These are phyloP conservation scores for Dendroctonus valens DNA, from an alignment of 1,140 invertebrate species.

Conservation along the genomic window DNA sequence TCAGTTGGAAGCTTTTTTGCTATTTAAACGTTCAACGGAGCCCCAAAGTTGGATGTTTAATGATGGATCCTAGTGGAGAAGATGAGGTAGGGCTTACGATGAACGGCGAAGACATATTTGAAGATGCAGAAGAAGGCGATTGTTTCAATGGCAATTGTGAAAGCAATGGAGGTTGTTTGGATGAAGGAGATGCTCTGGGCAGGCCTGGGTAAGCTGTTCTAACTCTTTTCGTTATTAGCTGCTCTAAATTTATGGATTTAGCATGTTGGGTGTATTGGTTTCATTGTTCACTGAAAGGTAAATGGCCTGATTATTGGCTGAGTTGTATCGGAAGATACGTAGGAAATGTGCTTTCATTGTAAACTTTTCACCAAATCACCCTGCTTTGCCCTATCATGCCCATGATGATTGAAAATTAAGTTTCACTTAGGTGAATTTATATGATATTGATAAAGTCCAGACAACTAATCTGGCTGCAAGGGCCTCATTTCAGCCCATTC, in stretches of 20 bases:
- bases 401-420: too few species aligned
- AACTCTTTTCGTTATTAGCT: too few species aligned
- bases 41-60: too few species aligned
- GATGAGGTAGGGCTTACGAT: conserved; percentile 33
- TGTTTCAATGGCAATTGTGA: conserved; percentile 36
- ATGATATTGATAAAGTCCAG: too few species aligned
- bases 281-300: conserved; percentile 3
- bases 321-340: not conserved
- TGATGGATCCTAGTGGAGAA: conserved; percentile 27
- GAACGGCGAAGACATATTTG: conserved; percentile 22
- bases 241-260: too few species aligned
- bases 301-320: not conserved
- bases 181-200: conserved; percentile 45
- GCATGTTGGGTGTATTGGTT: not conserved
- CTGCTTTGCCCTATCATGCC: not conserved
- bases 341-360: not conserved
- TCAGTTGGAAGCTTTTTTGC: too few species aligned
- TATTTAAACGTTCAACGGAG: too few species aligned
- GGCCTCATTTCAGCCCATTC: too few species aligned
- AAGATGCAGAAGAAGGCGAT: conserved; percentile 38
- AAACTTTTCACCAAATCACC: not conserved
- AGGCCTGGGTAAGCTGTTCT: conserved; percentile 40
- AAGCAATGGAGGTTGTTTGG: conserved; percentile 21
- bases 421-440: too few species aligned
- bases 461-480: too few species aligned